Conservation (phyloP, 2,888 invertebrate species). For the Agriopis aurantiaria region DNA sequence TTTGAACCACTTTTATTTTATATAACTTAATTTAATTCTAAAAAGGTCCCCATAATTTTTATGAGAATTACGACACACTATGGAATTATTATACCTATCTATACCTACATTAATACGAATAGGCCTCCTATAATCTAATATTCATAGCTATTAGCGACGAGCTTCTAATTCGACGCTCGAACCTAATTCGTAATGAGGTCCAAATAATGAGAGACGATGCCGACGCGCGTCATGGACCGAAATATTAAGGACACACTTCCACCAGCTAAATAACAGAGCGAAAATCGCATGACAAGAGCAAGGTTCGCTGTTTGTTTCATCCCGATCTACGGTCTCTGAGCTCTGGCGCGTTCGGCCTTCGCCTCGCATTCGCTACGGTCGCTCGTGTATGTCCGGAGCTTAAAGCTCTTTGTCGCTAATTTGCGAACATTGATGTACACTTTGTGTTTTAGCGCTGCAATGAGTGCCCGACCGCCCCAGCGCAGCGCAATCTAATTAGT, state of each 20-base stretch:
- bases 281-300: neutral
- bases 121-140: constrained; percentile 29
- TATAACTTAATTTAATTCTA: neutral
- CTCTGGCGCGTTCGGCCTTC: neutral
- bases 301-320: neutral
- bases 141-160: constrained; percentile 17
- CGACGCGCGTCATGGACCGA: constrained; percentile 60
- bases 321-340: neutral
- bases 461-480: constrained; percentile 75
- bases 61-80: neutral
- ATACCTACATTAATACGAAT: constrained; percentile 1
- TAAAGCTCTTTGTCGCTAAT: constrained; percentile 67
- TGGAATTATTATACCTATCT: neutral
- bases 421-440: constrained; percentile 64
- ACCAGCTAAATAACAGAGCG: neutral
- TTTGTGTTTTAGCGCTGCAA: constrained; percentile 79
- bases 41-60: too few relatives aligned
- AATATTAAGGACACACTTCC: constrained; percentile 37
- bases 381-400: constrained; percentile 33
- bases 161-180: constrained; percentile 24
- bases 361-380: neutral
- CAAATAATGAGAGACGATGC: constrained; percentile 58
- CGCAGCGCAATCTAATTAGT: constrained; percentile 77
- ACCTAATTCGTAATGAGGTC: constrained; percentile 55
- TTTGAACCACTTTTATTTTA: constrained; percentile 7